Conservation (phyloP, 2,888 invertebrate genomes). For the Podabrus alpinus region DNA sequence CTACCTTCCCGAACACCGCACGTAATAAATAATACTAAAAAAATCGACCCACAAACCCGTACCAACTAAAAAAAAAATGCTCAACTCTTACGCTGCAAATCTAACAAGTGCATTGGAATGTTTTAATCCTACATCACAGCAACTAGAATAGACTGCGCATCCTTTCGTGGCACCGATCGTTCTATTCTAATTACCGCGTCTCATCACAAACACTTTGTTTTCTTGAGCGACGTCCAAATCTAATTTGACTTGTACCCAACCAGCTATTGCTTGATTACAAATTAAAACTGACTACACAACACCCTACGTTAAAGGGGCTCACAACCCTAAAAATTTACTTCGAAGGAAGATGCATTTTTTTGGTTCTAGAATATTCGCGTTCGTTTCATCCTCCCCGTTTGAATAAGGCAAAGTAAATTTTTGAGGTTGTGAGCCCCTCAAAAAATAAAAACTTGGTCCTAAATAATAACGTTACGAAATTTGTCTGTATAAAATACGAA, state of each 20-base stretch:
- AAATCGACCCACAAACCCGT: background rate
- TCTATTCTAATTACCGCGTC: background rate
- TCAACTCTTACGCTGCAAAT: background rate
- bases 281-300: background rate
- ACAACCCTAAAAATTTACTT: background rate
- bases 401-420: constrained; percentile 8
- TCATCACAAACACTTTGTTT: background rate
- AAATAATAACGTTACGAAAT: constrained; percentile 14
- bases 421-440: background rate
- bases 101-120: background rate
- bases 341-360: background rate
- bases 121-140: background rate
- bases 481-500: constrained; percentile 5
- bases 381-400: constrained; percentile 9
- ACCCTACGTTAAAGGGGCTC: background rate
- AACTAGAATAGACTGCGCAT: background rate
- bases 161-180: no score
- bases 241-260: background rate
- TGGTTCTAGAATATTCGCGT: background rate
- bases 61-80: background rate
- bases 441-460: constrained; percentile 29
- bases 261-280: background rate
- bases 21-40: background rate
- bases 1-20: background rate
- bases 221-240: background rate